A percentile compares a stretch with the other conserved stretches of the same genome.
Evolutionary conservation across 2,797 vertebrate species (phyloP).

Genomic region (Channallabes apus): DNA sequence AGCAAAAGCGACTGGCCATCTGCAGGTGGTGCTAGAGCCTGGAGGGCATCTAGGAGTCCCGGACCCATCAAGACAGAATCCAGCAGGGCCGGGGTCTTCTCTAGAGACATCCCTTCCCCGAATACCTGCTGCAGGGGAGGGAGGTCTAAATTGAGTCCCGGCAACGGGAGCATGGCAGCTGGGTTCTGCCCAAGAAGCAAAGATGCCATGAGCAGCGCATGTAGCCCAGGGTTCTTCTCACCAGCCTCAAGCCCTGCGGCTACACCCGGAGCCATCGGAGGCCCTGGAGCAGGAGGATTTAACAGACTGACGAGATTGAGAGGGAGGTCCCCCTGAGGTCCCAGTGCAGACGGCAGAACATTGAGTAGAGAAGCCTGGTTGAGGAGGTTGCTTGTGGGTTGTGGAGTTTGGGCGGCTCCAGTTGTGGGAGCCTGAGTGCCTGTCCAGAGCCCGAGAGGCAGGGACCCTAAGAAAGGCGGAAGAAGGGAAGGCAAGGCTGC

Average conservation of each 20-base stretch:
- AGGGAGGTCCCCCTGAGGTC: constrained; percentile 67
- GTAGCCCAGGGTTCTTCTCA: constrained; percentile 70
- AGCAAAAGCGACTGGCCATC: constrained; percentile 63
- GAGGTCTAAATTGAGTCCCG: constrained; percentile 77
- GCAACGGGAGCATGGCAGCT: constrained; percentile 71
- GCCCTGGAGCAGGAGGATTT: constrained; percentile 68
- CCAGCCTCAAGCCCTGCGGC: constrained; percentile 57
- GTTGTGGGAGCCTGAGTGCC: constrained; percentile 65
- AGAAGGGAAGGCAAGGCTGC: constrained; percentile 76
- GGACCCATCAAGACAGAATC: constrained; percentile 73
- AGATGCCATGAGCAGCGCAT: constrained; percentile 84
- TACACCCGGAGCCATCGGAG: constrained; percentile 63
- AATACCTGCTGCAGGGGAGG: constrained; percentile 77
- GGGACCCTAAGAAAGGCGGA: constrained; percentile 73
- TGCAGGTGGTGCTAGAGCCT: constrained; percentile 62
- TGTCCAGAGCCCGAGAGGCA: constrained; percentile 69
- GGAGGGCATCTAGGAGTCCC: constrained; percentile 69
- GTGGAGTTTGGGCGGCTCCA: constrained; percentile 43
- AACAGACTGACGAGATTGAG: constrained; percentile 69
- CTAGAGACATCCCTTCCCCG: constrained; percentile 71
- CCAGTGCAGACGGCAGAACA: constrained; percentile 65
- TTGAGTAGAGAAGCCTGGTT: constrained; percentile 71
- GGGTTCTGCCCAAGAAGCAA: constrained; percentile 77
- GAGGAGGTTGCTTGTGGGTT: constrained; percentile 65
- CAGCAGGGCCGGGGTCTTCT: constrained; percentile 73